Evolutionary conservation across 2,113 vertebrate genomes (phyloP).

Genomic region (Pomatorhinus ruficollis): DNA sequence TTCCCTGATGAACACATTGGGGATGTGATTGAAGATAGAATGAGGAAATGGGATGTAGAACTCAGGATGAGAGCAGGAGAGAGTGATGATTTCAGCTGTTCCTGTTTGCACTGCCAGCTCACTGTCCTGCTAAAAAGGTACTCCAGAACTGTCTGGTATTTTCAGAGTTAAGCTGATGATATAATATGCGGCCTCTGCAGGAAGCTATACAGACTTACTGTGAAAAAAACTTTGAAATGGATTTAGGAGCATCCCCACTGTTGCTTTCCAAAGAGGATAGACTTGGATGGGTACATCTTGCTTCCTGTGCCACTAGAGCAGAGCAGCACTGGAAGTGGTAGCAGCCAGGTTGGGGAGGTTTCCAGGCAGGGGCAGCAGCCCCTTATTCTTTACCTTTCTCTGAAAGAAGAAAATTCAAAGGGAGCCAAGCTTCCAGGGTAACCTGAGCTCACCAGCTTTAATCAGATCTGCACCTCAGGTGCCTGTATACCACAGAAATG

Average conservation of each 20-base stretch:
- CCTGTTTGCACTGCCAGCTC: background rate
- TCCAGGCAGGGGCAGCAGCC: background rate
- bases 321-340: background rate
- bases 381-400: background rate
- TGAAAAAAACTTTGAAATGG: background rate
- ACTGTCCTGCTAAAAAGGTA: background rate
- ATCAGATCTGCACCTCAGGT: background rate
- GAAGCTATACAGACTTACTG: background rate
- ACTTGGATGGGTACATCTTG: background rate
- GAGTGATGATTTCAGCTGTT: background rate
- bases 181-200: background rate
- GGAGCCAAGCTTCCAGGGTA: background rate
- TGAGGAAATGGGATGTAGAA: background rate
- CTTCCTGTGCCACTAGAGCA: background rate
- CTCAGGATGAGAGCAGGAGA: background rate
- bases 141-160: background rate
- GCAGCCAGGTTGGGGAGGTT: background rate
- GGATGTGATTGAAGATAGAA: fast-evolving
- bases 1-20: background rate
- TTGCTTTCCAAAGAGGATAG: background rate
- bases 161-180: background rate
- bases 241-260: background rate
- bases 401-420: background rate
- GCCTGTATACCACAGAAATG: background rate
- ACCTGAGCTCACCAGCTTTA: background rate